Evolutionary conservation across 2,797 vertebrate species (phyloP).

Genomic region (Microctenopoma lineatum): DNA sequence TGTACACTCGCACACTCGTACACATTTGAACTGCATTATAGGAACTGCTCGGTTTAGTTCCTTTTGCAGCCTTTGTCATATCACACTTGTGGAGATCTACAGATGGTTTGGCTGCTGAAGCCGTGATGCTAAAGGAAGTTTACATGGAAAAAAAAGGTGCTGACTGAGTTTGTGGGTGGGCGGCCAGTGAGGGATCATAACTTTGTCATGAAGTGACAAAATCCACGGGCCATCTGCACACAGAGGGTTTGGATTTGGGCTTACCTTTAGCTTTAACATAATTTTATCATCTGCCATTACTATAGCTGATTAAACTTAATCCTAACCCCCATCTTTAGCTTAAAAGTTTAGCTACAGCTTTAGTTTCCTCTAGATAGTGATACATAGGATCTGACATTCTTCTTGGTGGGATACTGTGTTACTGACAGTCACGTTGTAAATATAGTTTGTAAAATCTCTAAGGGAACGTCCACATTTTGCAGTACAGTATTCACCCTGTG

Average conservation of each 20-base stretch:
- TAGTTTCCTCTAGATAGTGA: neutral
- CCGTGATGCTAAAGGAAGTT: constrained; percentile 18
- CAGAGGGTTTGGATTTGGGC: neutral
- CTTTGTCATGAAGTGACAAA: neutral
- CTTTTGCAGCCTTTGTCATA: constrained; percentile 19
- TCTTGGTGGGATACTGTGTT: too few relatives aligned
- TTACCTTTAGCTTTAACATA: neutral
- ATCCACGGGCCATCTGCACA: neutral
- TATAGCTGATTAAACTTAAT: neutral
- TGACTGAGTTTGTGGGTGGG: neutral
- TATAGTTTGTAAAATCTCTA: too few relatives aligned
- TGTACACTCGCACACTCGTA: neutral
- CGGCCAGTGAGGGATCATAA: constrained; percentile 3
- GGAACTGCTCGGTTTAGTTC: constrained; percentile 37
- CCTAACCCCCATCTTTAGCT: too few relatives aligned
- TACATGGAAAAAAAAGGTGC: constrained; percentile 21
- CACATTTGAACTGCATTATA: constrained; percentile 35
- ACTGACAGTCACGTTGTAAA: too few relatives aligned
- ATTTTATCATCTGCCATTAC: neutral
- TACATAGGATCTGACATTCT: too few relatives aligned
- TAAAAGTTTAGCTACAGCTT: neutral
- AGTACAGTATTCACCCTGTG: too few relatives aligned
- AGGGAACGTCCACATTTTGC: too few relatives aligned
- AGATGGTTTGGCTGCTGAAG: neutral
- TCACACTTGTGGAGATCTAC: neutral